Base-by-base conservation (phyloP, 2,797 vertebrate species). In the Meriones psammophilus region DNA sequence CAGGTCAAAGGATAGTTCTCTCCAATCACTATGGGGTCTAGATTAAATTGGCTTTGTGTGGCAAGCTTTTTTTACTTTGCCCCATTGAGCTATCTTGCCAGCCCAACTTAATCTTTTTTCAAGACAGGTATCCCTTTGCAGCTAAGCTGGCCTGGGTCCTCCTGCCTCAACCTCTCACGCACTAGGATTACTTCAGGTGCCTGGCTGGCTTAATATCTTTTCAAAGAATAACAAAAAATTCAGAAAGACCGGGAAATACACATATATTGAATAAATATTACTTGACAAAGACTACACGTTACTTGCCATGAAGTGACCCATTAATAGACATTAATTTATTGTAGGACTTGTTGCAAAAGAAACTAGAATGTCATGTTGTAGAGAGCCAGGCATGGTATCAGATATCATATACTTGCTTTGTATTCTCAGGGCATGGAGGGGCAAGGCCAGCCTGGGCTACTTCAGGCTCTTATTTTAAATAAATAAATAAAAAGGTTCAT, bases 201-300 rank as follows among this genome's bases (percentile, higher is more conserved):
- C n/a, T 13, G n/a, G 15, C 54, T 87, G 92, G 42, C 14, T 85
- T 91, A 81, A 71, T 88, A 56, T 88, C 28, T 50, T 95, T 95
- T 89, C 6, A 58, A 94, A 88, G 77, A 88, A 50, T 58, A 79
- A 85, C 69, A 39, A 79, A 66, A 80, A 36, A 69, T 87, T 95
- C 42, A 94, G 76, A 42, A 92, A 92, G 60, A 91, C 24, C 36
- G 84, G 90, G 80, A 60, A 95, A 64, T 36, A 68, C 4, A 80
- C 13, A 81, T 90, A 22, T 8, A 83, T 64, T 74, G 54, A 60
- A 68, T 71, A 91, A 58, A 76, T 91, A 56, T 76, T 77, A 58
- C 39, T 83, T 95, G 54, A 60, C 54, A 56, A 62, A 46, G 14
- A 64, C 88, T 73, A 89, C 18, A 73, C 0, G 33, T 92, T 60